Evolutionary conservation across 2,113 vertebrate genomes (phyloP).

Genomic region (Dunckerocampus dactyliophorus): DNA sequence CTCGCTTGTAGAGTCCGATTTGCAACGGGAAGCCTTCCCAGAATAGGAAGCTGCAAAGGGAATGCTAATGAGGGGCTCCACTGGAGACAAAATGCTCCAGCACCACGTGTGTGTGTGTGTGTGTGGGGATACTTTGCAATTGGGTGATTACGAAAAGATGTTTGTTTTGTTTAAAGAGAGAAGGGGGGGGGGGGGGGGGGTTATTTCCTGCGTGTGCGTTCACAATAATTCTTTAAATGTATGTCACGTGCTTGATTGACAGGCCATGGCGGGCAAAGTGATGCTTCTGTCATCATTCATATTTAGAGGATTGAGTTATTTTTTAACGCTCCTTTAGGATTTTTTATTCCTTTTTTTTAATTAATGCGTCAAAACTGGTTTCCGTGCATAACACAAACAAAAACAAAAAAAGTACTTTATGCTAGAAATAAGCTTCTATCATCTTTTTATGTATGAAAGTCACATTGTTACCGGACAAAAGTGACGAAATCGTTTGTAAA

Average conservation of each 20-base stretch:
- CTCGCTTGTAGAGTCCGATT: conserved; percentile 68
- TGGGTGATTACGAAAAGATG: not conserved
- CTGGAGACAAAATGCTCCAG: conserved; percentile 43
- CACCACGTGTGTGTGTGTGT: conserved; percentile 28
- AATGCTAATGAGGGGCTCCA: conserved; percentile 72
- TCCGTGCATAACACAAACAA: too few relatives aligned
- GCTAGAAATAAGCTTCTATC: rapidly evolving
- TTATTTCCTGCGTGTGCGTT: not conserved
- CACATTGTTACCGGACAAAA: too few relatives aligned
- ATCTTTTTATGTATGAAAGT: too few relatives aligned
- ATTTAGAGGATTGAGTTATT: too few relatives aligned
- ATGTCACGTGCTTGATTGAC: not conserved
- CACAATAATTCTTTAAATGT: too few relatives aligned
- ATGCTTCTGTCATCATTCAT: too few relatives aligned
- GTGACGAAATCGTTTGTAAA: too few relatives aligned
- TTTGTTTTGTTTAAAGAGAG: not conserved
- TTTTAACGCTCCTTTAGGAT: too few relatives aligned
- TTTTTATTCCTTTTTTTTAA: too few relatives aligned
- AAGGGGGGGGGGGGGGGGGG: not conserved
- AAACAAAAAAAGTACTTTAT: too few relatives aligned
- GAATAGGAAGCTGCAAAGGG: conserved; percentile 69
- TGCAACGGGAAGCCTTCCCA: conserved; percentile 70
- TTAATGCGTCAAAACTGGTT: too few relatives aligned
- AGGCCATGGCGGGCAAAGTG: not conserved
- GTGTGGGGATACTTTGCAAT: not conserved